Percentiles rank a stretch among this genome's conserved stretches.
phyloP scores from a whole-genome alignment of 2,888 invertebrate genomes.

The Phaonia tiefii region DNA sequence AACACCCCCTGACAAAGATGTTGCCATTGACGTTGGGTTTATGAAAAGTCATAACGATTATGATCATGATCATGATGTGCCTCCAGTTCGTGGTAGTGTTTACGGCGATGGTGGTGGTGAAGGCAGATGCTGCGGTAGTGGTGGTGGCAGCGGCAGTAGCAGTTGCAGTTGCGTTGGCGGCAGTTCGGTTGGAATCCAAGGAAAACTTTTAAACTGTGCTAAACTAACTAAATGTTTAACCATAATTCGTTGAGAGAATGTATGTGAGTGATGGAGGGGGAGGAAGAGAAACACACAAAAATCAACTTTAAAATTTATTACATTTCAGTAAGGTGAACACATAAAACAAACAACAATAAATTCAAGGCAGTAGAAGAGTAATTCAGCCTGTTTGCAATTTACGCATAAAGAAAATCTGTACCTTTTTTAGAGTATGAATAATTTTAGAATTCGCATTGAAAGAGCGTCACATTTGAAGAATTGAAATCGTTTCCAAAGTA shows the following conservation, averaged over 20 bases:
- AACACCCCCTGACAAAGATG: not conserved
- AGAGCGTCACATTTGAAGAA: too few species aligned
- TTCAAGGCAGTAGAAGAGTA: slow-evolving; percentile 11
- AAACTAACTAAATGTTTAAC: slow-evolving; percentile 19
- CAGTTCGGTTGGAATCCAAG: slow-evolving; percentile 19
- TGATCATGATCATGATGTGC: too few species aligned
- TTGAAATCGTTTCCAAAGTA: too few species aligned
- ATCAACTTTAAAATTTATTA: slow-evolving; percentile 57
- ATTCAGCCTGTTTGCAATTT: not conserved
- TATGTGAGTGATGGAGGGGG: not conserved
- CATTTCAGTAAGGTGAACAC: slow-evolving; percentile 41
- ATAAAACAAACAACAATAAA: slow-evolving; percentile 31
- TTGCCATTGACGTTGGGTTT: not conserved
- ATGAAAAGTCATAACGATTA: not conserved
- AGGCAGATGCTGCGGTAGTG: not conserved
- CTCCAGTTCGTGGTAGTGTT: too few species aligned
- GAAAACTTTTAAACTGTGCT: slow-evolving; percentile 32
- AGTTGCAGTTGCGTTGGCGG: not conserved
- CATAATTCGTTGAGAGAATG: not conserved
- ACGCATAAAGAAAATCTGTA: slow-evolving; percentile 13
- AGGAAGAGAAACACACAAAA: slow-evolving; percentile 22
- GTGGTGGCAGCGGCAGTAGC: not conserved
- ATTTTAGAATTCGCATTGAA: too few species aligned
- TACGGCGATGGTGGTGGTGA: too few species aligned
- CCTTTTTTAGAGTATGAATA: slow-evolving; percentile 1